Conservation (phyloP, 2,888 invertebrate species). For the Agriopis aurantiaria region DNA sequence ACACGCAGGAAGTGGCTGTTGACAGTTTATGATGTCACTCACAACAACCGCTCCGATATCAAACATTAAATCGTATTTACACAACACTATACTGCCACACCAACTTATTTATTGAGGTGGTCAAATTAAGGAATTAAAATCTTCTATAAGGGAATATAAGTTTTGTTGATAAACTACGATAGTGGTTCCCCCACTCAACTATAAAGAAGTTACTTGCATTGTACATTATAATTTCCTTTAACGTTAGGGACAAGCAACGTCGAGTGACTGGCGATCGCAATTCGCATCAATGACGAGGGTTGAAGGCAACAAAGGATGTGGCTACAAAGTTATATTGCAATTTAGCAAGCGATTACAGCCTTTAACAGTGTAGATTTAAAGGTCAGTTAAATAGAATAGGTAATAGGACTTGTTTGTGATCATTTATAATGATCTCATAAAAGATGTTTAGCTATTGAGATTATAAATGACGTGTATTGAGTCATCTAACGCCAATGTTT, state of each 20-base stretch:
- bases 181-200: not conserved
- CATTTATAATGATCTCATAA: constrained; percentile 32
- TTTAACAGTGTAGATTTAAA: constrained; percentile 41
- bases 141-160: not conserved
- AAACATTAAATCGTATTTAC: constrained; percentile 74
- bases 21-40: constrained; percentile 64
- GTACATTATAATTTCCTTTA: not conserved
- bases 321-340: constrained; percentile 32
- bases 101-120: not conserved
- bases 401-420: not conserved
- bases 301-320: constrained; percentile 51
- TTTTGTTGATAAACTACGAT: not conserved
- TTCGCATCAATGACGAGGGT: constrained; percentile 22
- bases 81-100: constrained; percentile 55
- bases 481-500: constrained; percentile 23
- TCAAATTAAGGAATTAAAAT: not conserved
- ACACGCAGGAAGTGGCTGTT: constrained; percentile 67
- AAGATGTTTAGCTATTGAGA: constrained; percentile 29
- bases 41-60: constrained; percentile 56
- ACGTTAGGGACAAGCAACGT: not conserved
- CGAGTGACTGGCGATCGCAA: constrained; percentile 3
- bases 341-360: constrained; percentile 23
- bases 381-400: not conserved
- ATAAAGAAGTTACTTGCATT: not conserved
- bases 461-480: constrained; percentile 22